These are phyloP conservation scores for Cichlasoma orientale DNA, from an alignment of 2,797 vertebrate species.

Conservation along the genomic window DNA sequence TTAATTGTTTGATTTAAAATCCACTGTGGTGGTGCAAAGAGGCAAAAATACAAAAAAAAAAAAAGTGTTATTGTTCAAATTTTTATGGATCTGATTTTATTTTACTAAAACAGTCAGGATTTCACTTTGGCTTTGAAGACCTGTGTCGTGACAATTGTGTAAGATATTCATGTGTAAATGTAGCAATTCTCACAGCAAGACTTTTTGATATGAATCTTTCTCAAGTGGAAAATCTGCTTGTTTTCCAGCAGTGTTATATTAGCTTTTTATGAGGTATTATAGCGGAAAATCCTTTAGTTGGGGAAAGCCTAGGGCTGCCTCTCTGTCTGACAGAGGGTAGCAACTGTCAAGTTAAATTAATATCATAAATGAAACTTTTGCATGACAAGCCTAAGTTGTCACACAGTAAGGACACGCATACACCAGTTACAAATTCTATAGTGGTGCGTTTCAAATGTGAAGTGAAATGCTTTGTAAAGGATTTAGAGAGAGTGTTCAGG, in stretches of 20 bases:
- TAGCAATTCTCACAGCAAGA: not conserved
- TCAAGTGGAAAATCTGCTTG: conserved; percentile 28
- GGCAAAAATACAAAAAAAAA: too few species aligned
- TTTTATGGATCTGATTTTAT: not conserved
- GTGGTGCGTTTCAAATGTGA: too few species aligned
- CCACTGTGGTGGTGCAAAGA: not conserved
- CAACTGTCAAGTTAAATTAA: conserved; percentile 37
- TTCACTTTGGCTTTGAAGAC: not conserved
- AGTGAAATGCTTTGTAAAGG: too few species aligned
- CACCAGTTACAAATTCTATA: not conserved
- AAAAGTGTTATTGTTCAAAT: not conserved
- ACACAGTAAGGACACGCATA: not conserved
- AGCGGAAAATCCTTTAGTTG: conserved; percentile 13
- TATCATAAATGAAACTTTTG: conserved; percentile 19
- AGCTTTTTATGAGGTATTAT: not conserved
- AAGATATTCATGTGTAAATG: not conserved
- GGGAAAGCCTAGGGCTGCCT: conserved; percentile 22
- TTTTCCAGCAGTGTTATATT: conserved; percentile 29
- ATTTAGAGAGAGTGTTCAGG: too few species aligned
- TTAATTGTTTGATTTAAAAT: not conserved
- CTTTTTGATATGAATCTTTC: conserved; percentile 8
- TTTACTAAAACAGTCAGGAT: not conserved
- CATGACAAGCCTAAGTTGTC: conserved; percentile 10
- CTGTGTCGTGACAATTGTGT: not conserved
- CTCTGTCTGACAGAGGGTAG: conserved; percentile 20